Base-by-base conservation (phyloP, 2,113 vertebrate genomes). In the Sardina pilchardus region DNA sequence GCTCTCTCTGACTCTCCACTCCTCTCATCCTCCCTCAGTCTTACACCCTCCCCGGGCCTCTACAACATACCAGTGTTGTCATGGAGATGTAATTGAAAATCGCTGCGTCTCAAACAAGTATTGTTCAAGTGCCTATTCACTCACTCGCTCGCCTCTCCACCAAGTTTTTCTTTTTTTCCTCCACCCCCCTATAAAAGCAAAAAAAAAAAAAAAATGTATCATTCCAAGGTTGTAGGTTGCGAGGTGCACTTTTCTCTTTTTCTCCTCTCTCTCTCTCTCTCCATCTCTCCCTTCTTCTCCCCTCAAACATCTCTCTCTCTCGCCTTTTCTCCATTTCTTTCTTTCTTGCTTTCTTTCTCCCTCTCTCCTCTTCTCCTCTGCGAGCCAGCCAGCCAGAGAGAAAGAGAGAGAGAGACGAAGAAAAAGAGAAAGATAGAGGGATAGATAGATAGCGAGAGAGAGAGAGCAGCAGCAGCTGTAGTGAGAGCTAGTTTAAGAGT, bases 401-500 rank as follows among this genome's bases (percentile, higher is more conserved):
- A 67, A 30, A 67, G 59, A 67, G 59, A n/a, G 24, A n/a, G 59
- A 67, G 24, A 30, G 63, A 67, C 8, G 30, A 1, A 67, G 6
- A 30, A 1, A 67, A 6, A 67, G 63, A 67, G 26, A 67, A 1
- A n/a, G 1, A n/a, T 21, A 63, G 56, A 26, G 56, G n/a, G 56
- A 63, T 21, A 63, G 56, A 63, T 21, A 63, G 56, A 63, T 21
- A 10, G 56, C 7, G n/a, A 7, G 9, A 10, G 21, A 63, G 56
- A 24, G 24, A n/a, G 21, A 26, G 8, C 24, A 67, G 63, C 9
- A 30, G n/a, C 63, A 67, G 84, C n/a, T n/a, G n/a, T 93, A 94
- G 94, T 96, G 93, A 94, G 91, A 92, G 90, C 91, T 90, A 94
- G 94, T 96, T 96, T 95, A 96, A 96, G 95, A 97, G 96, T 97